These are phyloP conservation scores for Porites evermanni DNA, from an alignment of 92 coral and sea anemone species.

Conservation along the genomic window DNA sequence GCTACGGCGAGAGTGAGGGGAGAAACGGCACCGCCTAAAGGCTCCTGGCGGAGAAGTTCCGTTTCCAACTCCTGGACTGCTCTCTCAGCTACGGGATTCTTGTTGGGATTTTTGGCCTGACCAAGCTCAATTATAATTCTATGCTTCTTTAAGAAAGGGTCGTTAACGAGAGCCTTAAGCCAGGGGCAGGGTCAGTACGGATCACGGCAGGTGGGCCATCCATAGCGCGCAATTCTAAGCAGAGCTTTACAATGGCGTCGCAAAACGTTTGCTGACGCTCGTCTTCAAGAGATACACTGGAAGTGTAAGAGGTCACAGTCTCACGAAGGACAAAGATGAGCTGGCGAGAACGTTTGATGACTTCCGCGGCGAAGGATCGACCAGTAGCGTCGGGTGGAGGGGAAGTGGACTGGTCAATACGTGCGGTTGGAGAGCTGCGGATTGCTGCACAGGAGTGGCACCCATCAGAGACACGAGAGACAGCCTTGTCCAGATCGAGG, in stretches of 20 bases:
- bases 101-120: too few relatives aligned
- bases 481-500: constrained; percentile 66
- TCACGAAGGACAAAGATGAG: too few relatives aligned
- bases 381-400: constrained; percentile 63
- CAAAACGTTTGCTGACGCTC: constrained; percentile 55
- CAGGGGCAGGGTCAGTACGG: constrained; percentile 72
- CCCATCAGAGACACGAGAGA: constrained; percentile 43
- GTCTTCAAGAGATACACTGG: constrained; percentile 47
- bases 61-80: too few relatives aligned
- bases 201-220: constrained; percentile 68
- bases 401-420: constrained; percentile 58
- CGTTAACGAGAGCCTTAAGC: constrained; percentile 57
- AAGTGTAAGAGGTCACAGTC: too few relatives aligned
- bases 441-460: constrained; percentile 69
- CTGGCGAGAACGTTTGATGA: too few relatives aligned
- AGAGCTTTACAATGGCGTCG: constrained; percentile 52
- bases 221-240: constrained; percentile 65
- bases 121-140: constrained; percentile 63
- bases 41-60: constrained; percentile 62
- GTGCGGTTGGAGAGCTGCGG: constrained; percentile 41
- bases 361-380: too few relatives aligned
- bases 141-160: constrained; percentile 56
- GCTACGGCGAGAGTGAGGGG: too few relatives aligned
- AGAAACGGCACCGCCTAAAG: constrained; percentile 61
- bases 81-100: too few relatives aligned